A percentile compares a stretch with the other conserved stretches of the same genome.
These are phyloP conservation scores for Nasonovia ribisnigri DNA, from an alignment of 2,888 invertebrate species.

Conservation along the genomic window DNA sequence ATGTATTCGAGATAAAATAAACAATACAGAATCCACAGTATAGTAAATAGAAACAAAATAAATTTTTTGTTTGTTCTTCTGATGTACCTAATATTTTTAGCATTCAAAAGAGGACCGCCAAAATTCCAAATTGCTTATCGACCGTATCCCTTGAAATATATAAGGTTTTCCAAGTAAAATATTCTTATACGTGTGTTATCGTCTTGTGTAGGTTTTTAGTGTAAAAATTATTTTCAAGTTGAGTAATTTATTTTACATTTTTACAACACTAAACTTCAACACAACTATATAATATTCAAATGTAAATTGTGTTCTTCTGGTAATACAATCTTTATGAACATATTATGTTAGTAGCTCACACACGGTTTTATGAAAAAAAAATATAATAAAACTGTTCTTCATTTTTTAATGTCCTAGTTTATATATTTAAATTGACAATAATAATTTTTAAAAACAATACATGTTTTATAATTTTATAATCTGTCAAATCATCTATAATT, in stretches of 20 bases:
- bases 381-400: background rate
- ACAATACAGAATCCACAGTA: background rate
- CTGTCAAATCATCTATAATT: background rate
- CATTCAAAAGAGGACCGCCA: background rate
- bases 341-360: background rate
- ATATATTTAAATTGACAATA: background rate
- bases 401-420: background rate
- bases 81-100: background rate
- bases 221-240: background rate
- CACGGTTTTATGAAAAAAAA: background rate
- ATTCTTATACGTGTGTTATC: constrained; percentile 34
- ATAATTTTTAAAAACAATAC: background rate
- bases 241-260: constrained; percentile 4
- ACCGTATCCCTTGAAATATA: background rate
- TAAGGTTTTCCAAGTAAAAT: constrained; percentile 27
- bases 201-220: background rate
- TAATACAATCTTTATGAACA: constrained; percentile 30
- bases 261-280: background rate
- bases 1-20: background rate
- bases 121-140: background rate
- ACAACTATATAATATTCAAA: background rate
- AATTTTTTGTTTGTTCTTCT: background rate
- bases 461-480: background rate
- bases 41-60: background rate
- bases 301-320: background rate